phyloP scores from a whole-genome alignment of 2,797 vertebrate genomes.

The Muscicapa striata region DNA sequence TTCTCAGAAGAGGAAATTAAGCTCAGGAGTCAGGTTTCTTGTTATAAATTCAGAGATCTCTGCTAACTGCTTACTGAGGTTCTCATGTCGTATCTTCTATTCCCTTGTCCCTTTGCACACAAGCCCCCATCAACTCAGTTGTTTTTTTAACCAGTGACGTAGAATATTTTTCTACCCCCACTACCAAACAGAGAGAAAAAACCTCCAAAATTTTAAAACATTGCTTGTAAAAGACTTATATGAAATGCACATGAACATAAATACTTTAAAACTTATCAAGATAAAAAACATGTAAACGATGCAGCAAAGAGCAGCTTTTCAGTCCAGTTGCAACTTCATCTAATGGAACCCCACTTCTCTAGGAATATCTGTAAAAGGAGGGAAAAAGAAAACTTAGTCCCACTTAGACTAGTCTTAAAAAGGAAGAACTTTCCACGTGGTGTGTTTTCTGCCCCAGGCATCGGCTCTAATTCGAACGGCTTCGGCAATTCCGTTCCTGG shows the following conservation, averaged over 20 bases:
- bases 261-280: background rate
- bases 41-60: background rate
- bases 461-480: accelerated
- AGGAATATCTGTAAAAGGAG: background rate
- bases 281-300: background rate
- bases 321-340: accelerated
- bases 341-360: background rate
- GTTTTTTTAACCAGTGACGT: background rate
- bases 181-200: background rate
- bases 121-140: accelerated
- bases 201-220: background rate
- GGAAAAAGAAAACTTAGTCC: background rate
- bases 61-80: background rate
- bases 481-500: accelerated
- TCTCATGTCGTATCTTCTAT: background rate
- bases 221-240: background rate
- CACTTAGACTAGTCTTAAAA: background rate
- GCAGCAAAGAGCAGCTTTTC: background rate
- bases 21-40: background rate
- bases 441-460: accelerated
- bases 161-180: background rate
- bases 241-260: background rate
- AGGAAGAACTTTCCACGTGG: too few species aligned
- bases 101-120: background rate
- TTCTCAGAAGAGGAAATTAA: background rate